These are phyloP conservation scores for Epinephelus fuscoguttatus DNA, from an alignment of 2,113 vertebrate species.

Conservation along the genomic window DNA sequence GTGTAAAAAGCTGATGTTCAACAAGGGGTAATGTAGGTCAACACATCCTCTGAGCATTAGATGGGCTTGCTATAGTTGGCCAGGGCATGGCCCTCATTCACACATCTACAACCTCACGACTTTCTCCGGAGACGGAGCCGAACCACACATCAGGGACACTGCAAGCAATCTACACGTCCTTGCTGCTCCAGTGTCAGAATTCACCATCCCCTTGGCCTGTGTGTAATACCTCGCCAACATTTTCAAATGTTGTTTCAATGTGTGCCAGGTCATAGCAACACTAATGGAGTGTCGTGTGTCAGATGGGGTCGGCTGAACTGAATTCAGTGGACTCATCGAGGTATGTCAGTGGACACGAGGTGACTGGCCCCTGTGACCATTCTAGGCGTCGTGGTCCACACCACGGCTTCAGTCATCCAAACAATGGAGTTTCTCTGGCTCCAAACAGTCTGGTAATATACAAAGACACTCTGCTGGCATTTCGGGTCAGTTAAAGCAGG, in stretches of 20 bases:
- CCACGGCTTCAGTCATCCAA: slow-evolving; percentile 51
- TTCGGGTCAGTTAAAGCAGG: slow-evolving; percentile 30
- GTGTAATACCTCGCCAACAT: slow-evolving; percentile 55
- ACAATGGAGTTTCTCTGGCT: slow-evolving; percentile 60
- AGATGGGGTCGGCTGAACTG: slow-evolving; percentile 45
- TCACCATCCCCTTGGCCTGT: slow-evolving; percentile 33
- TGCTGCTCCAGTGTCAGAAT: slow-evolving; percentile 40
- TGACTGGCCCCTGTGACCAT: slow-evolving; percentile 54
- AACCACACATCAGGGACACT: slow-evolving; percentile 32
- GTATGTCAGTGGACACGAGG: slow-evolving; percentile 60
- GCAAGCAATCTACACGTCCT: slow-evolving; percentile 13
- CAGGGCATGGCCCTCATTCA: slow-evolving; percentile 51
- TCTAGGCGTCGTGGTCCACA: slow-evolving; percentile 16
- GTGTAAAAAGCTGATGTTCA: slow-evolving; percentile 63
- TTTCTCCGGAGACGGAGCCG: slow-evolving; percentile 34
- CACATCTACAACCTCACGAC: slow-evolving; percentile 50
- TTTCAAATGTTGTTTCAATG: slow-evolving; percentile 57
- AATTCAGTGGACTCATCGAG: slow-evolving; percentile 46
- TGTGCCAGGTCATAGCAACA: slow-evolving; percentile 55
- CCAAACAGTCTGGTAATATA: slow-evolving; percentile 54
- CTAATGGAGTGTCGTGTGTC: slow-evolving; percentile 61
- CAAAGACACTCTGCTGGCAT: slow-evolving; percentile 32
- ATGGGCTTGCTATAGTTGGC: slow-evolving; percentile 54
- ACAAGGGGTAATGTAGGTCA: slow-evolving; percentile 81
- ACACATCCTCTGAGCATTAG: slow-evolving; percentile 73